These are phyloP conservation scores for Columba livia DNA, from an alignment of 2,113 vertebrate species.

Conservation along the genomic window DNA sequence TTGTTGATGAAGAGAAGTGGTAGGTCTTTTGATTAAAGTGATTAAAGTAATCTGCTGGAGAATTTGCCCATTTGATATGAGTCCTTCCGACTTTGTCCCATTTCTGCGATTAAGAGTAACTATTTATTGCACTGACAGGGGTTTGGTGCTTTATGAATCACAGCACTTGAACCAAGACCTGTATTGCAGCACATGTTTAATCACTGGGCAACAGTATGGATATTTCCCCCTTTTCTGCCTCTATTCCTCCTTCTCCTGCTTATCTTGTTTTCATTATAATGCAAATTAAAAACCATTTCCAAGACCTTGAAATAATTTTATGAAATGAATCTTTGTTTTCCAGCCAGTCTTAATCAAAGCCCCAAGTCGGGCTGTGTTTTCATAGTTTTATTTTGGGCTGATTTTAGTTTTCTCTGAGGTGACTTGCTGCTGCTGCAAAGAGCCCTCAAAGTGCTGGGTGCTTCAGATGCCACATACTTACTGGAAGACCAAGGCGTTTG, in stretches of 20 bases:
- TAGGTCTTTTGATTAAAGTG: slow-evolving; percentile 9
- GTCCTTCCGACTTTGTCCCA: not conserved
- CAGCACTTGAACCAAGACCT: not conserved
- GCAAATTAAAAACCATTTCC: not conserved
- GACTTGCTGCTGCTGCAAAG: not conserved
- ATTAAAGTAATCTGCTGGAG: not conserved
- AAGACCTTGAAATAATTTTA: not conserved
- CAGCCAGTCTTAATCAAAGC: not conserved
- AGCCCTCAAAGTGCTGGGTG: not conserved
- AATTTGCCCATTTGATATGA: not conserved
- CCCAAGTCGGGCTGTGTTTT: not conserved
- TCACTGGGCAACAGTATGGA: not conserved
- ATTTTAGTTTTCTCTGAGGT: not conserved
- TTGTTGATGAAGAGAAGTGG: slow-evolving; percentile 1
- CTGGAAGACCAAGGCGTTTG: not conserved
- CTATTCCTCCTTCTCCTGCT: not conserved
- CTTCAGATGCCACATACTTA: not conserved
- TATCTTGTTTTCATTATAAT: not conserved
- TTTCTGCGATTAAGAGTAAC: not conserved
- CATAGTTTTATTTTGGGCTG: not conserved
- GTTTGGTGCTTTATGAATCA: not conserved
- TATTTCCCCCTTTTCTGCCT: not conserved
- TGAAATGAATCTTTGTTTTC: slow-evolving; percentile 8
- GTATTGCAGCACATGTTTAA: not conserved
- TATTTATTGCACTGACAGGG: not conserved